Percentiles rank a stretch among this genome's conserved stretches.
Evolutionary conservation across 2,888 invertebrate species (phyloP).

Genomic region (Drosophila acutilabella): DNA sequence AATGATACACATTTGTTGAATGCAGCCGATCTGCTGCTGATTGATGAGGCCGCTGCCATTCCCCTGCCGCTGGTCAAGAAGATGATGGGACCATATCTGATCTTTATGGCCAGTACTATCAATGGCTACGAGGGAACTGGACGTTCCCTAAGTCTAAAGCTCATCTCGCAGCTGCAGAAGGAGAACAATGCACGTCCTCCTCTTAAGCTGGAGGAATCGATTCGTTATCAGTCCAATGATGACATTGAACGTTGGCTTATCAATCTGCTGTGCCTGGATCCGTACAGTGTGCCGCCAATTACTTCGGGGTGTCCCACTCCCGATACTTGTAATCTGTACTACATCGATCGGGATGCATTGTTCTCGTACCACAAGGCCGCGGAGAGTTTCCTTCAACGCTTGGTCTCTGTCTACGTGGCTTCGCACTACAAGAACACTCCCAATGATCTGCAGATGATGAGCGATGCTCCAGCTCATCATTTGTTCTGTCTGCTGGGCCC

Average conservation of each 20-base stretch:
- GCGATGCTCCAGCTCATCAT: constrained; percentile 99
- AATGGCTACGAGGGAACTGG: constrained; percentile 99
- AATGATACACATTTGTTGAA: constrained; percentile 94
- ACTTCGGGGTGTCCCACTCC: constrained; percentile 95
- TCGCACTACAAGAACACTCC: constrained; percentile 99
- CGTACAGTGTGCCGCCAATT: constrained; percentile 88
- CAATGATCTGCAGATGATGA: constrained; percentile 98
- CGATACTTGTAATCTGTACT: constrained; percentile 94
- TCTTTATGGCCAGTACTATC: constrained; percentile 98
- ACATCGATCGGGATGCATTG: constrained; percentile 95
- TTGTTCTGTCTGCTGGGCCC: constrained; percentile 97
- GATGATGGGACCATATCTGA: constrained; percentile 95
- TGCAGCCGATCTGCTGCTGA: constrained; percentile 97
- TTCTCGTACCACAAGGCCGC: constrained; percentile 98
- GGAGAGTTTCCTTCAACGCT: constrained; percentile 94
- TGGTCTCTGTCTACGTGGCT: constrained; percentile 97
- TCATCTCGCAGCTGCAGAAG: constrained; percentile 93
- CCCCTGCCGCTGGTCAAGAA: constrained; percentile 96
- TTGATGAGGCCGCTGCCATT: constrained; percentile 99
- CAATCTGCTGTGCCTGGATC: constrained; percentile 95
- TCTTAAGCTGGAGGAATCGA: constrained; percentile 93
- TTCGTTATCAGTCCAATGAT: constrained; percentile 95
- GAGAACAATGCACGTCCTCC: constrained; percentile 87
- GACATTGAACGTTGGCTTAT: constrained; percentile 96
- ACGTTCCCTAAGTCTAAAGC: constrained; percentile 96